Percentiles rank a stretch among this genome's conserved stretches.
Evolutionary conservation across 2,113 vertebrate genomes (phyloP).

Genomic region (Labeo catla): DNA sequence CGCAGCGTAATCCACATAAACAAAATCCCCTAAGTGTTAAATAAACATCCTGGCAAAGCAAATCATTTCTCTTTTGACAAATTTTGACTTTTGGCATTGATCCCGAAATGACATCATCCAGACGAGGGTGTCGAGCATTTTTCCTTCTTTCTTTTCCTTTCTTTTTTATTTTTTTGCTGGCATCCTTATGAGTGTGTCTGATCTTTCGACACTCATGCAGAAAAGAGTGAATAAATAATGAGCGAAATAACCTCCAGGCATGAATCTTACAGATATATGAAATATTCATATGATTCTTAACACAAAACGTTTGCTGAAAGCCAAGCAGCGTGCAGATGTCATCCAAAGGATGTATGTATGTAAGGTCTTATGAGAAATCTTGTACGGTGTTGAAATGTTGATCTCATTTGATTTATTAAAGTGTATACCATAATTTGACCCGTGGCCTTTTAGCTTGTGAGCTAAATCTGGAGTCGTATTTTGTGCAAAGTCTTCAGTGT

Average conservation of each 20-base stretch:
- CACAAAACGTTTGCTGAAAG: constrained; percentile 47
- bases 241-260: constrained; percentile 61
- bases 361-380: constrained; percentile 36
- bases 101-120: constrained; percentile 68
- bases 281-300: constrained; percentile 61
- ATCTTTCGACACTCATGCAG: constrained; percentile 49
- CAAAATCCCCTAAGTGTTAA: constrained; percentile 29
- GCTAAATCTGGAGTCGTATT: constrained; percentile 21
- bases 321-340: constrained; percentile 51
- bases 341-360: constrained; percentile 43
- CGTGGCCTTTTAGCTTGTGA: constrained; percentile 20
- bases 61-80: constrained; percentile 28
- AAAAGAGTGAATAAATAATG: constrained; percentile 67
- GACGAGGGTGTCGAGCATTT: constrained; percentile 59
- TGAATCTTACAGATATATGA: constrained; percentile 63
- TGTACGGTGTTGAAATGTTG: constrained; percentile 24
- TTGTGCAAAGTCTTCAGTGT: not conserved
- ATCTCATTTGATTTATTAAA: constrained; percentile 57
- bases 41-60: constrained; percentile 28
- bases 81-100: constrained; percentile 61
- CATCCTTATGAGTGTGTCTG: constrained; percentile 66
- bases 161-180: constrained; percentile 38
- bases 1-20: constrained; percentile 20
- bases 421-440: constrained; percentile 51
- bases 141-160: constrained; percentile 61